Evolutionary conservation across 2,113 vertebrate genomes (phyloP).

Genomic region (Bettongia penicillata): DNA sequence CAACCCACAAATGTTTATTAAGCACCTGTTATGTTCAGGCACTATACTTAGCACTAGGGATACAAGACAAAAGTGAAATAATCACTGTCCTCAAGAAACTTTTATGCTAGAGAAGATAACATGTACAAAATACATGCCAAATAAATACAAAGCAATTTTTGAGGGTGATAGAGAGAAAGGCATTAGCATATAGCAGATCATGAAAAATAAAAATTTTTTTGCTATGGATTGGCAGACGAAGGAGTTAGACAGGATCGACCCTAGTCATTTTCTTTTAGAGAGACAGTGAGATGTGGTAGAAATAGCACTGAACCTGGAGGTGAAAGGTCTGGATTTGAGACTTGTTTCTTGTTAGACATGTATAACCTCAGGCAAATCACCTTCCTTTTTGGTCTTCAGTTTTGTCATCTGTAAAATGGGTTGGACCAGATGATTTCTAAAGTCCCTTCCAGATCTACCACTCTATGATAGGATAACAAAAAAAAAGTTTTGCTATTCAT

Average conservation of each 20-base stretch:
- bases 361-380: background rate
- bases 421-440: background rate
- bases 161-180: background rate
- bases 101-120: background rate
- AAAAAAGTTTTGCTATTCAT: background rate
- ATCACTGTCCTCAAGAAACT: background rate
- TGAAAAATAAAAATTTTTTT: background rate
- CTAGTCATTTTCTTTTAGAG: background rate
- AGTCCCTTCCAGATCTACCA: background rate
- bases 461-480: too few species aligned
- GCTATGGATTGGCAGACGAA: background rate
- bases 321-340: background rate
- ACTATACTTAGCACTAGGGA: background rate
- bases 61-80: background rate
- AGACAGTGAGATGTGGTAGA: background rate
- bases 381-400: background rate
- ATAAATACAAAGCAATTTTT: background rate
- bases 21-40: background rate
- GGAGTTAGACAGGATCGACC: background rate
- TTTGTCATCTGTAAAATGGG: background rate
- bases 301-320: background rate
- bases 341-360: background rate
- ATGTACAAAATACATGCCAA: background rate
- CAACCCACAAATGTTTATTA: background rate
- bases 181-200: background rate